Evolutionary conservation across 2,888 invertebrate species (phyloP), one percentile per base, ranked within the genome.

Genomic region (Pyralis farinalis): DNA sequence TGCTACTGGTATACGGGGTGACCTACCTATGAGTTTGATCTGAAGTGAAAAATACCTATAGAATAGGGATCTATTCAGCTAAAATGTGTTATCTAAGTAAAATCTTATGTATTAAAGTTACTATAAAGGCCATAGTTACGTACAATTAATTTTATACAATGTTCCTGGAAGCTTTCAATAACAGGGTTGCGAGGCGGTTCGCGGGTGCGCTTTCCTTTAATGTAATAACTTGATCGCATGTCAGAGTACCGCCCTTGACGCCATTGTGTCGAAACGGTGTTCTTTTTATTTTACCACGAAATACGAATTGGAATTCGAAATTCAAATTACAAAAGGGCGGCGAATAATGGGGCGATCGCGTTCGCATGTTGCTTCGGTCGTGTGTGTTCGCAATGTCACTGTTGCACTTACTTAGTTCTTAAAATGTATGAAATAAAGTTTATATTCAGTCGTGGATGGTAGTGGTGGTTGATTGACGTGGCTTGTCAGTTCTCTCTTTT

Each of bases 401-500:
- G 47, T 53, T 67, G 66, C 55, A 59, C 56, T 65, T 55, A 48
- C 44, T 51, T 69, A 53, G 50, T 42, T 51, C 53, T 53, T 72
- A 62, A 51, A 44, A 7, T 10, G 16, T 42, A 37, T 21, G 59
- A 22, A 50, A 64, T 77, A 84, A 64, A 69, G 69, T 53, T 60
- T 53, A 65, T 54, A 62, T 65, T 75, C 37, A 35, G 44, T 50
- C 48, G 66, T 70, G 60, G 53, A 62, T 66, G 67, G 60, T 62
- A 60, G 62, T 67, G 64, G 66, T 60, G 72, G 67, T 75, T 93
- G 93, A 94, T 93, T 93, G 94, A 94, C 94, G 92, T 91, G 91
- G 90, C 92, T 93, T 93, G 93, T 93, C 93, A 93, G 92, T 90
- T 91, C 92, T 92, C 91, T 87, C 90, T 87, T 90, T 91, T 91